phyloP scores from a whole-genome alignment of 2,888 invertebrate species.

The Calliphora vomitoria region DNA sequence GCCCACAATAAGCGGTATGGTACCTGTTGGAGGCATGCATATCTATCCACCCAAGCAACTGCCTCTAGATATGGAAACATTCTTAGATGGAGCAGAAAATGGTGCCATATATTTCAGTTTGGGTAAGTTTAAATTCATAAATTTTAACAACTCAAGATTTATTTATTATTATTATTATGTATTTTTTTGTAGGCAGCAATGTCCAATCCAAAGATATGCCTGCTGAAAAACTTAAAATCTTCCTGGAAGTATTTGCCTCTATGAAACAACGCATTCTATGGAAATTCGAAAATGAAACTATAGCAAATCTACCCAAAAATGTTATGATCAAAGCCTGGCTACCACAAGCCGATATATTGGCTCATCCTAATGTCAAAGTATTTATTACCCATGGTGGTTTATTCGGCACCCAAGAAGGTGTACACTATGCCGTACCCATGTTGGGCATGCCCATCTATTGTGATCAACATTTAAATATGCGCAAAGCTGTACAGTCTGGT shows the following conservation, averaged over 20 bases:
- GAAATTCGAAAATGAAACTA: slow-evolving; percentile 85
- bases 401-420: slow-evolving; percentile 84
- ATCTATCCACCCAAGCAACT: slow-evolving; percentile 83
- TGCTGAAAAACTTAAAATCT: slow-evolving; percentile 80
- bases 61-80: slow-evolving; percentile 82
- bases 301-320: slow-evolving; percentile 83
- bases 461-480: slow-evolving; percentile 84
- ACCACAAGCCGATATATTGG: slow-evolving; percentile 85
- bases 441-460: slow-evolving; percentile 85
- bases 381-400: slow-evolving; percentile 85
- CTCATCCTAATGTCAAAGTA: slow-evolving; percentile 84
- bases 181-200: slow-evolving; percentile 83
- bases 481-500: slow-evolving; percentile 81
- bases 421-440: slow-evolving; percentile 84
- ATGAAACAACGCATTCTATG: slow-evolving; percentile 85
- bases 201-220: slow-evolving; percentile 84
- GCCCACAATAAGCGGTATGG: slow-evolving; percentile 84
- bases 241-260: slow-evolving; percentile 84
- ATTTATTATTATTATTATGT: no score
- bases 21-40: slow-evolving; percentile 86
- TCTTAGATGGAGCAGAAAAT: slow-evolving; percentile 83
- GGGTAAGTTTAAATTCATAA: slow-evolving; percentile 75
- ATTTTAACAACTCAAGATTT: background rate
- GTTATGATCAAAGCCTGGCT: slow-evolving; percentile 85
- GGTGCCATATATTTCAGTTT: slow-evolving; percentile 86